Conservation (phyloP, 2,113 vertebrate species). For the Rhabdomys dilectus region DNA sequence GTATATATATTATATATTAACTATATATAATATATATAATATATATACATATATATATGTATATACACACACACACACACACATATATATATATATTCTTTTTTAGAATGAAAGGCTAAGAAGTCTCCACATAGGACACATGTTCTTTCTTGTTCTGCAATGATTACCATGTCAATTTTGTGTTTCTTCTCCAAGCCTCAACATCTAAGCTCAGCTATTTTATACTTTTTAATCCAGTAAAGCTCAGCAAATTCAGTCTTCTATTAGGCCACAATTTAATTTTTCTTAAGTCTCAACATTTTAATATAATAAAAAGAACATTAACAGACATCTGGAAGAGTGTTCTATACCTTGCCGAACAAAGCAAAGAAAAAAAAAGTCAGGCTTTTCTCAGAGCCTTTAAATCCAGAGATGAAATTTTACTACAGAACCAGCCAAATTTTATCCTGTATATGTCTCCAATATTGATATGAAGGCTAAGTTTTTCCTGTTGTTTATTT, state of each 20-base stretch:
- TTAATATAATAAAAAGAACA: background rate
- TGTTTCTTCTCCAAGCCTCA: constrained; percentile 59
- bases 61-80: no score
- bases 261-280: constrained; percentile 64
- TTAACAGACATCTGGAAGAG: background rate
- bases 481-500: constrained; percentile 54
- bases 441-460: constrained; percentile 67
- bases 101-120: background rate
- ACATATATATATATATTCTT: no score
- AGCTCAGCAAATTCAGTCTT: constrained; percentile 38
- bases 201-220: background rate
- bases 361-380: constrained; percentile 4
- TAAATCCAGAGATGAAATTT: constrained; percentile 54
- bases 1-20: no score
- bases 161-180: constrained; percentile 26
- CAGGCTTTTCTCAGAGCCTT: constrained; percentile 61
- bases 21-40: no score
- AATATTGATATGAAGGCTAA: constrained; percentile 63
- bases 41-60: no score
- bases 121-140: background rate
- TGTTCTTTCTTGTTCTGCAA: constrained; percentile 18
- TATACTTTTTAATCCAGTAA: constrained; percentile 57
- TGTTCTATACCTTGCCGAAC: constrained; percentile 55
- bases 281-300: background rate
- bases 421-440: constrained; percentile 51